Percentiles rank a stretch among this genome's conserved stretches.
Conservation (phyloP, 2,113 vertebrate genomes). For the Columba janthina region DNA sequence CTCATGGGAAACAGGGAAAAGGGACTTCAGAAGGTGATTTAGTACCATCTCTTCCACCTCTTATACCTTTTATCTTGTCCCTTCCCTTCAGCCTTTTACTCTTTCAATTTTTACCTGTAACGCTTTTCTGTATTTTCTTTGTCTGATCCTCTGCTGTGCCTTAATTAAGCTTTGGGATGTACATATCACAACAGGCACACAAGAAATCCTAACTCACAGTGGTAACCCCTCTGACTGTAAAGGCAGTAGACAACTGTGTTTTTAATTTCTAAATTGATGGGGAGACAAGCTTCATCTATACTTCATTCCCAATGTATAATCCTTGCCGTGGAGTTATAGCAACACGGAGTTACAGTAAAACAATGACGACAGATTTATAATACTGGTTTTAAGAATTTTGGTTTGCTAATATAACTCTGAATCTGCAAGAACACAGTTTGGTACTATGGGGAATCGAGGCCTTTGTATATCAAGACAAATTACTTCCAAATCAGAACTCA, state of each 20-base stretch:
- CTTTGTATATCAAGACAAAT: conserved; percentile 25
- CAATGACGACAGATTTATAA: not conserved
- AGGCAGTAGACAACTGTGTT: not conserved
- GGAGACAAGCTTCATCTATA: not conserved
- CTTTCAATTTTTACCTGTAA: not conserved
- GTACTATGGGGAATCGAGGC: not conserved
- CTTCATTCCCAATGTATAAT: not conserved
- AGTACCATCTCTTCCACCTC: not conserved
- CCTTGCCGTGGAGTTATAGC: not conserved
- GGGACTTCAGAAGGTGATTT: not conserved
- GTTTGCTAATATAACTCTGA: not conserved
- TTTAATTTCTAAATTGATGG: not conserved
- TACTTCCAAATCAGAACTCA: conserved; percentile 15
- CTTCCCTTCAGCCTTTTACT: not conserved
- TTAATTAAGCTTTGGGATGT: not conserved
- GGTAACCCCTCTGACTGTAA: not conserved
- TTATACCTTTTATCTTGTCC: not conserved
- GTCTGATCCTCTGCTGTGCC: not conserved
- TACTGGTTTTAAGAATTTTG: not conserved
- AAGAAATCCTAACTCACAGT: not conserved
- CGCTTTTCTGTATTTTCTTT: not conserved
- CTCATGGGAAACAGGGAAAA: not conserved
- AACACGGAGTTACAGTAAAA: not conserved
- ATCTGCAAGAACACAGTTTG: not conserved
- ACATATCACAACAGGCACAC: not conserved